Evolutionary conservation across 2,113 vertebrate genomes (phyloP).

Genomic region (Pholis gunnellus): DNA sequence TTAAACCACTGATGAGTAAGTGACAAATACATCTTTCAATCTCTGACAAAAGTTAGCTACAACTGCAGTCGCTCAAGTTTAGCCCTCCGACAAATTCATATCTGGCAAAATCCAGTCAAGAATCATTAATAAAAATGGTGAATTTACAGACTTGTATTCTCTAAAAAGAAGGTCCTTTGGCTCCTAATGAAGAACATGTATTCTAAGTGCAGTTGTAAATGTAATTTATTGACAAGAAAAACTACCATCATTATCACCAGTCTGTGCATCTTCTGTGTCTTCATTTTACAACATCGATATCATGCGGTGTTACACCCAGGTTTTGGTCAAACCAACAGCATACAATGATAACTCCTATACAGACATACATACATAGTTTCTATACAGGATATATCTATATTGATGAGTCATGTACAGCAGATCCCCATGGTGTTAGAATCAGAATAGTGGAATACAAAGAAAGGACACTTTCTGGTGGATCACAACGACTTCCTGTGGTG

Average conservation of each 20-base stretch:
- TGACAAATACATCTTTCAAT: background rate
- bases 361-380: slow-evolving; percentile 74
- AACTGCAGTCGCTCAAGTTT: background rate
- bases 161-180: background rate
- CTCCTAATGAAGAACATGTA: background rate
- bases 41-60: background rate
- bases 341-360: slow-evolving; percentile 73
- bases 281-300: slow-evolving; percentile 72
- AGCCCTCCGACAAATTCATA: background rate
- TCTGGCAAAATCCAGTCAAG: background rate
- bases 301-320: slow-evolving; percentile 70
- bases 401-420: slow-evolving; percentile 63
- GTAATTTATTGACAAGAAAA: slow-evolving; percentile 77
- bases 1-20: background rate
- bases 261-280: slow-evolving; percentile 51
- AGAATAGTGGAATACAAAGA: slow-evolving; percentile 45
- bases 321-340: slow-evolving; percentile 66
- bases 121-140: background rate
- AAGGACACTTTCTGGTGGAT: slow-evolving; percentile 67
- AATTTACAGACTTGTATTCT: background rate
- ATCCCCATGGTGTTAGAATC: slow-evolving; percentile 32
- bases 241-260: slow-evolving; percentile 40
- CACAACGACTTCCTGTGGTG: slow-evolving; percentile 31
- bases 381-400: slow-evolving; percentile 66
- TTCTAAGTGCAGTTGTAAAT: slow-evolving; percentile 55